Conservation (phyloP, 2,113 vertebrate genomes). For the Heptranchias perlo region DNA sequence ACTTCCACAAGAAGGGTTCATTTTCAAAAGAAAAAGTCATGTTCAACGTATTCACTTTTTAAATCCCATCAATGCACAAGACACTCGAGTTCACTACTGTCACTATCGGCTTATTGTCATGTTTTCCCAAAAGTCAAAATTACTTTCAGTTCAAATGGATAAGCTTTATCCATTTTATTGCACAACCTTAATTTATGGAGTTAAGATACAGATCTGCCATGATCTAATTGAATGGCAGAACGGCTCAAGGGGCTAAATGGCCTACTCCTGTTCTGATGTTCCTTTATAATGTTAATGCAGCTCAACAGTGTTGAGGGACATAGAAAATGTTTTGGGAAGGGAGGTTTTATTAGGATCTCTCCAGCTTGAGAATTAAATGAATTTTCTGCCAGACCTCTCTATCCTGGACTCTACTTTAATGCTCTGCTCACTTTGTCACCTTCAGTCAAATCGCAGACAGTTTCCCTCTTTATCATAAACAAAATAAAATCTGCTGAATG, state of each 20-base stretch:
- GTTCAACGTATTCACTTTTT: neutral
- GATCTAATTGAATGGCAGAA: neutral
- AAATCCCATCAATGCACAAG: neutral
- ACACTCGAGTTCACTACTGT: neutral
- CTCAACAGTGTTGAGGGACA: neutral
- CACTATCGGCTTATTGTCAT: neutral
- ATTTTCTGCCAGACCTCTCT: neutral
- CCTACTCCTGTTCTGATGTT: neutral
- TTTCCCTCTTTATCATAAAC: neutral
- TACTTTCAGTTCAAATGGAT: neutral
- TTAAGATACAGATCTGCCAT: neutral
- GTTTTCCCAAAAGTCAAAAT: neutral
- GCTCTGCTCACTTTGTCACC: neutral
- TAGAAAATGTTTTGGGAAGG: neutral
- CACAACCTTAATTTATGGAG: neutral
- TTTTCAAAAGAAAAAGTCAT: neutral
- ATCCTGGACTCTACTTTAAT: neutral
- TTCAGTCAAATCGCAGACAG: neutral
- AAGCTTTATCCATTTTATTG: neutral
- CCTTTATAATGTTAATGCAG: neutral
- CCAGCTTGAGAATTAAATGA: neutral
- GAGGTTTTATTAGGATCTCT: neutral
- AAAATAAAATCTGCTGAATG: neutral
- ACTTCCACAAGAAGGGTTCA: neutral
- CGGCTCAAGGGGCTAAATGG: neutral